Percentiles rank a stretch among this genome's conserved stretches.
Evolutionary conservation across 2,888 invertebrate genomes (phyloP).

Genomic region (Zeuzera pyrina): DNA sequence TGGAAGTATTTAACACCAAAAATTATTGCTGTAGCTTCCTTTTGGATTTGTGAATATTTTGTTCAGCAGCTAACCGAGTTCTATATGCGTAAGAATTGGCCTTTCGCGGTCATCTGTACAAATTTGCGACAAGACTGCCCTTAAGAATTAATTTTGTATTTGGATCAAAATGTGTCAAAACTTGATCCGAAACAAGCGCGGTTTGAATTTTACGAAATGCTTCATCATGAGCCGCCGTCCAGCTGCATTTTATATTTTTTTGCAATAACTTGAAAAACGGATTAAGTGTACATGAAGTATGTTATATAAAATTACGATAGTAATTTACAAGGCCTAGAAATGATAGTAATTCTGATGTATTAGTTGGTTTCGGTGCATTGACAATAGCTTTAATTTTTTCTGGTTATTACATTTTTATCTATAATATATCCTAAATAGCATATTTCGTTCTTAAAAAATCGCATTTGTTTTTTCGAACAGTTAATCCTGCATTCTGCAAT

Average conservation of each 20-base stretch:
- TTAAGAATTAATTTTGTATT: no score
- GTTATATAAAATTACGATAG: not conserved
- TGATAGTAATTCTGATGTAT: not conserved
- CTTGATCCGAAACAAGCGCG: no score
- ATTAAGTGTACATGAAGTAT: no score
- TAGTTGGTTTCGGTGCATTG: not conserved
- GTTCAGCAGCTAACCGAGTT: not conserved
- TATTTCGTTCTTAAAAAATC: conserved; percentile 4
- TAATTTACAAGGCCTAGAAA: not conserved
- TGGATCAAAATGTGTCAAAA: no score
- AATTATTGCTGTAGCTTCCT: conserved; percentile 3
- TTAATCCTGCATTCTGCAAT: not conserved
- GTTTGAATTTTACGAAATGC: no score
- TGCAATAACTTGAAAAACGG: conserved; percentile 7
- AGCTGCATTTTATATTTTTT: conserved; percentile 10
- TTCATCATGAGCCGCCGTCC: no score
- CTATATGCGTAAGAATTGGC: conserved; percentile 3
- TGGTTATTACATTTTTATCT: conserved; percentile 3
- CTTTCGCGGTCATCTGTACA: conserved; percentile 11
- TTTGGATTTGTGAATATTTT: conserved; percentile 3
- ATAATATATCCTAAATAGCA: conserved; percentile 6
- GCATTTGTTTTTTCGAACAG: conserved; percentile 3
- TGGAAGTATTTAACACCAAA: conserved; percentile 1
- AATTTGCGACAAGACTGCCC: conserved; percentile 10
- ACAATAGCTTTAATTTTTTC: conserved; percentile 4